These are phyloP conservation scores for Dascillus cervinus DNA, from an alignment of 2,888 invertebrate species.

Conservation along the genomic window DNA sequence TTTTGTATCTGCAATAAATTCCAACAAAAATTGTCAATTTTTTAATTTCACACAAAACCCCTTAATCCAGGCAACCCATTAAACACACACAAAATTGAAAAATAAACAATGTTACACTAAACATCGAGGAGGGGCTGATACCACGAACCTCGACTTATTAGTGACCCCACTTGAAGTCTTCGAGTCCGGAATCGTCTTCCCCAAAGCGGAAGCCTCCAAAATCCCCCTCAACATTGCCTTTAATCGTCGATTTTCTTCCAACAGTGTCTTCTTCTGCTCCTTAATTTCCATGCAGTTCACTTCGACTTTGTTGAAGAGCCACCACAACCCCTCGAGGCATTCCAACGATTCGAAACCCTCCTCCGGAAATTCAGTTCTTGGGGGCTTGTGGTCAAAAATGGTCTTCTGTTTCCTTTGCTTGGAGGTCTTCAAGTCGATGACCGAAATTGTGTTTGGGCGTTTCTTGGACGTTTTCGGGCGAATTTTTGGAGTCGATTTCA, in stretches of 20 bases:
- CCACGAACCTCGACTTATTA: slow-evolving; percentile 5
- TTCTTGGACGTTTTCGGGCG: not conserved
- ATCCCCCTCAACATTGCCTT: slow-evolving; percentile 35
- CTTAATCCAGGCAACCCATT: too few species aligned
- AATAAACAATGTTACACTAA: too few species aligned
- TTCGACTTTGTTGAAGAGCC: slow-evolving; percentile 44
- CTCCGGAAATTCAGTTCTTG: slow-evolving; percentile 10
- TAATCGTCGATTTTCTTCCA: slow-evolving; percentile 43
- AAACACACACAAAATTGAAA: too few species aligned
- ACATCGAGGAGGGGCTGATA: slow-evolving; percentile 12
- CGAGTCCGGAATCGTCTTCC: slow-evolving; percentile 7
- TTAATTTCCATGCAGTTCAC: slow-evolving; percentile 37
- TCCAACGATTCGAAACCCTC: slow-evolving; percentile 25
- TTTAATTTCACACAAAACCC: too few species aligned
- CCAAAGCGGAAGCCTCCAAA: slow-evolving; percentile 33
- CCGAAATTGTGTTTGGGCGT: not conserved
- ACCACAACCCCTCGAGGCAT: slow-evolving; percentile 47
- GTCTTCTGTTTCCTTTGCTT: slow-evolving; percentile 3
- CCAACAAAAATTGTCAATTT: too few species aligned
- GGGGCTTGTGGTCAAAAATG: slow-evolving; percentile 4
- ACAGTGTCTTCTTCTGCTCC: slow-evolving; percentile 40
- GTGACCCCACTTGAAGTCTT: slow-evolving; percentile 5
- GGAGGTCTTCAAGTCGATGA: not conserved
- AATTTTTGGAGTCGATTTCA: not conserved
- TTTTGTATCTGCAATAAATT: too few species aligned